A percentile compares a stretch with the other conserved stretches of the same genome.
Conservation (phyloP, 2,888 invertebrate species). For the Cheilosia urbana region DNA sequence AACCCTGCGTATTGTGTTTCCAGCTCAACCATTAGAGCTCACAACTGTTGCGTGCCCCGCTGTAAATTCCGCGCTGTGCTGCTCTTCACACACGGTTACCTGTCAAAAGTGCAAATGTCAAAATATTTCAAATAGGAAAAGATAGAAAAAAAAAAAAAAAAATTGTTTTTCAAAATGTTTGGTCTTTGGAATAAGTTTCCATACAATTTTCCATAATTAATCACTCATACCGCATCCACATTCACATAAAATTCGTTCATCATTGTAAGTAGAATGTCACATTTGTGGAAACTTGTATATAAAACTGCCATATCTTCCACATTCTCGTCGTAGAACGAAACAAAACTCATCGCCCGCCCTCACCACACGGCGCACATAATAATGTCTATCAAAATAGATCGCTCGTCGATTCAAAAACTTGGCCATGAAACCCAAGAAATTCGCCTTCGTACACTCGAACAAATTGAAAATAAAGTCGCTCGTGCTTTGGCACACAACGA, state of each 20-base stretch:
- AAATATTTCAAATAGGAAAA: conserved; percentile 64
- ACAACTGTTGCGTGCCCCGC: conserved; percentile 52
- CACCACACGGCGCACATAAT: conserved; percentile 47
- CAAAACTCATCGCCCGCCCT: conserved; percentile 33
- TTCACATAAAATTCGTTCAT: conserved; percentile 46
- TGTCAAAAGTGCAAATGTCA: conserved; percentile 67
- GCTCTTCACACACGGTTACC: neutral
- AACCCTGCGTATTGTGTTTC: neutral
- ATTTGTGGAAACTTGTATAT: conserved; percentile 10
- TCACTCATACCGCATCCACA: conserved; percentile 46
- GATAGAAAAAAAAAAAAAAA: conserved; percentile 29
- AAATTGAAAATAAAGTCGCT: conserved; percentile 80
- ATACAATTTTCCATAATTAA: conserved; percentile 58
- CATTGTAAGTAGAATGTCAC: conserved; percentile 51
- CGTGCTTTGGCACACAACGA: conserved; percentile 79
- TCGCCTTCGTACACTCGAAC: conserved; percentile 80
- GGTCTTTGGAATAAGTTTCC: conserved; percentile 58
- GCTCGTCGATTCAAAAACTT: conserved; percentile 78
- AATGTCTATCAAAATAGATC: conserved; percentile 77
- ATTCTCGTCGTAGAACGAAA: conserved; percentile 46
- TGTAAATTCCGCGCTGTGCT: conserved; percentile 29
- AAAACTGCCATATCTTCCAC: conserved; percentile 26
- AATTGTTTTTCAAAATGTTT: conserved; percentile 73
- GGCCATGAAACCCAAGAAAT: conserved; percentile 81
- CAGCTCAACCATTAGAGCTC: neutral